A percentile compares a stretch with the other conserved stretches of the same genome.
Evolutionary conservation across 2,113 vertebrate species (phyloP).

Genomic region (Amblyopsis rosae): DNA sequence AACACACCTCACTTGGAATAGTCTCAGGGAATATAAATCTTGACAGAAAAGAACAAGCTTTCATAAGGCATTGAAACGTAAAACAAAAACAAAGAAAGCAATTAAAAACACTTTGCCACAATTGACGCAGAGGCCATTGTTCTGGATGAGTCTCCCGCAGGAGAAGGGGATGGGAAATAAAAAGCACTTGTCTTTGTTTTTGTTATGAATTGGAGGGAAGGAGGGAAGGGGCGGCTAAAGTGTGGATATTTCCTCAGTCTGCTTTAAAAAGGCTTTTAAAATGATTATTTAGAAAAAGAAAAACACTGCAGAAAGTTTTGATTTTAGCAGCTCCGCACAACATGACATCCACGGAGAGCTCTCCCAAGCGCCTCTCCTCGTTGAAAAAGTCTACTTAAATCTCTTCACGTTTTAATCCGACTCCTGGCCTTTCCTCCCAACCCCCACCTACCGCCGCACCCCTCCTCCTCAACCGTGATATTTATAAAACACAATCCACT

Average conservation of each 20-base stretch:
- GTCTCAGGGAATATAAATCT: conserved; percentile 71
- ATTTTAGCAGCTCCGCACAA: conserved; percentile 83
- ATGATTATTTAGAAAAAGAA: conserved; percentile 77
- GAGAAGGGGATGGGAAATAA: conserved; percentile 76
- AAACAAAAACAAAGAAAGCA: conserved; percentile 55
- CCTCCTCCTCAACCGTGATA: conserved; percentile 61
- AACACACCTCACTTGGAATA: conserved; percentile 59
- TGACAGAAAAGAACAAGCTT: conserved; percentile 66
- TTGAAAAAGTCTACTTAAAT: conserved; percentile 76
- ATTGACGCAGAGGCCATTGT: conserved; percentile 74
- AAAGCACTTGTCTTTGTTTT: conserved; percentile 81
- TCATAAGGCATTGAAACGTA: conserved; percentile 81
- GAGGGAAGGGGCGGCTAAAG: conserved; percentile 24
- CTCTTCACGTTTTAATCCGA: conserved; percentile 69
- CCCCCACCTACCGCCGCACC: conserved; percentile 32
- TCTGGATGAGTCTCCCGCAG: conserved; percentile 68
- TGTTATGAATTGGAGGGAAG: conserved; percentile 77
- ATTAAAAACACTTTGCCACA: conserved; percentile 73
- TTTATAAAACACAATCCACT: conserved; percentile 79
- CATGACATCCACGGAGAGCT: conserved; percentile 78
- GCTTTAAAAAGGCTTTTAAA: conserved; percentile 83
- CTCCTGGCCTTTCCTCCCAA: conserved; percentile 47
- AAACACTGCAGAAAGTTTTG: conserved; percentile 79
- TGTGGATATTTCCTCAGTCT: conserved; percentile 72
- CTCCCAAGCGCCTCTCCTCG: conserved; percentile 61